Percentiles rank a stretch among this genome's conserved stretches.
Conservation (phyloP, 2,888 invertebrate genomes). For the Ethmia dodecea region DNA sequence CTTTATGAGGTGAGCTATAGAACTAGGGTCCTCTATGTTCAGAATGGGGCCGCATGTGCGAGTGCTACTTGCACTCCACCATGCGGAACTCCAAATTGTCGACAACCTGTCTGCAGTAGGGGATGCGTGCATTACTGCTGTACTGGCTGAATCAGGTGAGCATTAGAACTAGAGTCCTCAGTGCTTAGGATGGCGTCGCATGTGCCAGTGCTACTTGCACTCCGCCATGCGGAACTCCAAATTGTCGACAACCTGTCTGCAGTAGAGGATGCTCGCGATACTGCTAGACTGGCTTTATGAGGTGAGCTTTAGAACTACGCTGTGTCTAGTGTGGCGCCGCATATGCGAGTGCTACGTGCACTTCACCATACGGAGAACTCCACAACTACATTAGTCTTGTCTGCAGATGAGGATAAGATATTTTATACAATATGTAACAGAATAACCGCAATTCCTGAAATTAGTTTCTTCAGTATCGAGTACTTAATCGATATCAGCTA, state of each 20-base stretch:
- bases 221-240: constrained; percentile 82
- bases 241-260: constrained; percentile 89
- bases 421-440: no score
- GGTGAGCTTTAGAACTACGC: no score
- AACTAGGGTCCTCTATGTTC: no score
- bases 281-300: constrained; percentile 98
- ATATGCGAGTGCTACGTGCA: constrained; percentile 92
- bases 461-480: no score
- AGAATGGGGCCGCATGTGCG: constrained; percentile 94
- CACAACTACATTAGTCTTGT: constrained; percentile 87
- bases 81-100: constrained; percentile 85
- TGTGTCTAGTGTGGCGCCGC: no score
- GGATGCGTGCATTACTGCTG: constrained; percentile 96
- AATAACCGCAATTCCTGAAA: no score
- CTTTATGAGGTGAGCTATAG: constrained; percentile 93
- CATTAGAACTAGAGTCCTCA: no score
- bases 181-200: no score
- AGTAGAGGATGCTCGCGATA: constrained; percentile 95
- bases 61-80: constrained; percentile 87
- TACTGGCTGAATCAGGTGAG: constrained; percentile 97
- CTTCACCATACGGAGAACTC: constrained; percentile 81
- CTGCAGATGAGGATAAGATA: constrained; percentile 95
- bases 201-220: constrained; percentile 91
- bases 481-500: no score
- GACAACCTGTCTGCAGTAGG: constrained; percentile 88